Base-by-base conservation (phyloP, 2,888 invertebrate genomes). In the Polyommatus icarus region DNA sequence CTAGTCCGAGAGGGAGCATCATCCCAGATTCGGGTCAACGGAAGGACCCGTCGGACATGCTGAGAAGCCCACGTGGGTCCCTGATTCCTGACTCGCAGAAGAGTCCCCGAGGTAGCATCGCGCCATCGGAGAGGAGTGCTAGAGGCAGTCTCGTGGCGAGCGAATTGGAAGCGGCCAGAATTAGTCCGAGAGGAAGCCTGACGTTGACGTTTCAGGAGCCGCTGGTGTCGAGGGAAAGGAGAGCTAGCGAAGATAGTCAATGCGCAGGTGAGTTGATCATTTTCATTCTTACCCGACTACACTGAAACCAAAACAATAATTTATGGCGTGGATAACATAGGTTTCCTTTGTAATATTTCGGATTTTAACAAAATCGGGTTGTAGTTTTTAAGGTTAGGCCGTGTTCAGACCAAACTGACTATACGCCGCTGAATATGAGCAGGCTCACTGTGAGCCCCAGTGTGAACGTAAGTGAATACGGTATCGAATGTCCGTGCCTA, bases 191-290 rank as follows among this genome's bases (percentile, higher is more conserved):
- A 79, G 95, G 95, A 57, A 95, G 95, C 83, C 84, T 95, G 77
- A 95, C 95, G 0, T 85, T 95, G 78, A 96, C 95, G 1, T 95
- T 96, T 83, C 95, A 95, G 87, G 95, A 96, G 81, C 95, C 95
- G 18, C 83, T 94, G 77, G 93, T 94, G 1, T 91, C 94, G 0
- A 91, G 90, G 80, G 95, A 95, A 83, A 91, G 95, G 82, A 90
- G 95, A 80, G 91, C 95, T 0, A 95, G 95, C 81, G 95, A 95
- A 81, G 95, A 95, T 81, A 95, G 95, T 82, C 92, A 92, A 83
- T 87, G 91, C 78, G 89, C 93, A 82, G 92, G 95, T 95, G 87
- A 90, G 87, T 1, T 67, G n/a, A 20, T 59, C 1, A n/a, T 8
- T 3, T 59, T 20, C 3, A 59, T 20, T 46, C 12, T 46, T 1